Conservation (phyloP, 2,113 vertebrate genomes). For the Hucho hucho region DNA sequence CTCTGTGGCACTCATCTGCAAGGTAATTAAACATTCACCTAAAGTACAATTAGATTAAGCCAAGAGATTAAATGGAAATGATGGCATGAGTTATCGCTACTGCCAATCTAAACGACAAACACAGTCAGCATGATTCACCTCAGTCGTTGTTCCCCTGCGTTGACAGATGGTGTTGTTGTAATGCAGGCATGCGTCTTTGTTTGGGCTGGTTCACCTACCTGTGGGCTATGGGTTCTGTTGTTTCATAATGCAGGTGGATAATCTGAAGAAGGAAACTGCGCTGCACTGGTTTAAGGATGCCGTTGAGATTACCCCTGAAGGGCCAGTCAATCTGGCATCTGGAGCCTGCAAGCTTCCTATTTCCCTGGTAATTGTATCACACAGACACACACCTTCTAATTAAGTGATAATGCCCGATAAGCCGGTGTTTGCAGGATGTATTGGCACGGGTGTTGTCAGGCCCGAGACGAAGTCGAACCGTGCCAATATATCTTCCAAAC, state of each 20-base stretch:
- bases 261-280: constrained; percentile 89
- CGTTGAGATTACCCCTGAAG: constrained; percentile 74
- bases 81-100: too few species aligned
- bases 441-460: too few species aligned
- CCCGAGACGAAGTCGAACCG: too few species aligned
- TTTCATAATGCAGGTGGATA: constrained; percentile 79
- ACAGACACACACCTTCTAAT: neutral
- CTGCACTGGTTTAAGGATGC: constrained; percentile 93
- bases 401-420: too few species aligned
- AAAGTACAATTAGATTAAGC: too few species aligned
- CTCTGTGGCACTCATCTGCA: constrained; percentile 85
- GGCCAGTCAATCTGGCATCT: constrained; percentile 79
- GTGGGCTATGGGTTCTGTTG: neutral
- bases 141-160: too few species aligned
- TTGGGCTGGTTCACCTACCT: neutral
- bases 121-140: too few species aligned
- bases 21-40: constrained; percentile 74
- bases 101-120: too few species aligned
- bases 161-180: constrained; percentile 19
- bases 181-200: neutral
- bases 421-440: too few species aligned
- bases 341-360: constrained; percentile 85
- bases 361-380: constrained; percentile 73
- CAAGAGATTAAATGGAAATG: too few species aligned
- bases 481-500: too few species aligned